Conservation (phyloP, 2,888 invertebrate species). For the Phyllotreta striolata region DNA sequence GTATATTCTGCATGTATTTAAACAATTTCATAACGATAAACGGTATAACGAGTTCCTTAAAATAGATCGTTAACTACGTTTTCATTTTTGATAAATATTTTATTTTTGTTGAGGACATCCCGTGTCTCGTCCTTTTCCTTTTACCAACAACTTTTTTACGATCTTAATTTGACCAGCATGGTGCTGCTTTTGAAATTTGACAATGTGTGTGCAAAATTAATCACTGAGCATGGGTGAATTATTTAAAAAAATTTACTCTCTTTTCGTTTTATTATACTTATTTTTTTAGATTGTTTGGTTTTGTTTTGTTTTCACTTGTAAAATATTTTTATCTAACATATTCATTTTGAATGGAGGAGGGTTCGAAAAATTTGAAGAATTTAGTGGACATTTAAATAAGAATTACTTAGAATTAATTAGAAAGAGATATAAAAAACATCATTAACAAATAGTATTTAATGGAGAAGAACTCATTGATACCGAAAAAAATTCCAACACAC, state of each 20-base stretch:
- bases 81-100: constrained; percentile 43
- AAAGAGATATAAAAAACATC: too few relatives aligned
- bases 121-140: constrained; percentile 52
- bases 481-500: too few relatives aligned
- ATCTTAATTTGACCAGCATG: constrained; percentile 59
- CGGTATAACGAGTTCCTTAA: constrained; percentile 13
- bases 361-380: too few relatives aligned
- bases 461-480: too few relatives aligned
- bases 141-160: constrained; percentile 51
- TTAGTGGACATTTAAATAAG: too few relatives aligned
- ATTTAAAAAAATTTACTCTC: constrained; percentile 36
- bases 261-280: constrained; percentile 24
- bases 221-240: constrained; percentile 38
- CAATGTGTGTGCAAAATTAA: constrained; percentile 56
- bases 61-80: constrained; percentile 34
- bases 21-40: not conserved
- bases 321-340: too few relatives aligned
- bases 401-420: too few relatives aligned
- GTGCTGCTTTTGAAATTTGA: constrained; percentile 61
- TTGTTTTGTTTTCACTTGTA: too few relatives aligned
- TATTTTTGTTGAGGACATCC: constrained; percentile 58
- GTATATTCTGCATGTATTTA: not conserved
- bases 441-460: too few relatives aligned
- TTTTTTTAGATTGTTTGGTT: constrained; percentile 1
- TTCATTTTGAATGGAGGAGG: too few relatives aligned